Evolutionary conservation across 2,113 vertebrate species (phyloP).

Genomic region (Lepus timidus): DNA sequence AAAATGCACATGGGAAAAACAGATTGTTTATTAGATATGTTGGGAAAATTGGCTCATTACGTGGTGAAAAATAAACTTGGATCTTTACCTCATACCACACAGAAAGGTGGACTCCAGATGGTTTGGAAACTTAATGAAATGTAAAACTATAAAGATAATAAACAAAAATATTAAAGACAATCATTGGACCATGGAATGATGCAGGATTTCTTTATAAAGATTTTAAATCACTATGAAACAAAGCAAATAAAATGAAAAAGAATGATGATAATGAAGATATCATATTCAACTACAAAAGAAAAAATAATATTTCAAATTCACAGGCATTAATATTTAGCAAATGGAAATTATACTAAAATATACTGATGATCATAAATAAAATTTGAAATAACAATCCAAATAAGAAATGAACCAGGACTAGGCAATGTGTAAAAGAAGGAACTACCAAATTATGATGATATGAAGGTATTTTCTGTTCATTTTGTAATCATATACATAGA

Average conservation of each 20-base stretch:
- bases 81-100: conserved; percentile 23
- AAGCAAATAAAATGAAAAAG: conserved; percentile 30
- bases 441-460: not conserved
- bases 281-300: not conserved
- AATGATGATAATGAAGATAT: not conserved
- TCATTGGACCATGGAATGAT: not conserved
- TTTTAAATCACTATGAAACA: conserved; percentile 1
- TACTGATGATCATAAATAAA: not conserved
- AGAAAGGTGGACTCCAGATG: conserved; percentile 41
- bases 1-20: conserved; percentile 17
- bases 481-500: not conserved
- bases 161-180: conserved; percentile 34
- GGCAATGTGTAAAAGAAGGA: not conserved
- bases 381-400: not conserved
- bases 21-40: conserved; percentile 64
- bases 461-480: not conserved
- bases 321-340: not conserved
- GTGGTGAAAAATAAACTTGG: conserved; percentile 36
- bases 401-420: not conserved
- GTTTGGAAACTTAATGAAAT: conserved; percentile 58
- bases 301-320: not conserved
- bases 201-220: conserved; percentile 13
- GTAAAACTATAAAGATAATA: conserved; percentile 43
- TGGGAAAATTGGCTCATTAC: conserved; percentile 28
- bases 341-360: not conserved